Conservation (phyloP, 2,888 invertebrate species). For the Operophtera brumata region DNA sequence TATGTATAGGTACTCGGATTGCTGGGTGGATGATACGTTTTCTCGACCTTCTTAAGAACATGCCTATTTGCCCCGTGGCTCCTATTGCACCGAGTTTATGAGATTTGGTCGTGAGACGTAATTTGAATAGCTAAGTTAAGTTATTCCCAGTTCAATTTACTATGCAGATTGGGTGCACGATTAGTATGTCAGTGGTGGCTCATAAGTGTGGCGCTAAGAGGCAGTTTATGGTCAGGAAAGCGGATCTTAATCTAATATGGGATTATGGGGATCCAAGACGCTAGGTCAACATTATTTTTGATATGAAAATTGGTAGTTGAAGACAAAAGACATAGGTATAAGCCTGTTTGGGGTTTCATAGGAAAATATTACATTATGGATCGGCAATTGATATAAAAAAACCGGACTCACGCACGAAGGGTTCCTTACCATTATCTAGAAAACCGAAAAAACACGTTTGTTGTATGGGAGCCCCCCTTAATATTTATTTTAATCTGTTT, state of each 20-base stretch:
- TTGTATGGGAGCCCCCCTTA: too few species aligned
- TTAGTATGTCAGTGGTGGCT: conserved; percentile 3
- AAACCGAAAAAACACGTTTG: too few species aligned
- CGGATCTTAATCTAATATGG: conserved; percentile 14
- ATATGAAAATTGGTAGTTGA: conserved; percentile 15
- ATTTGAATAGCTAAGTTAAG: background rate
- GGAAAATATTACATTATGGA: too few species aligned
- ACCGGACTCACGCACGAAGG: too few species aligned
- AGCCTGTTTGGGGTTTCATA: background rate
- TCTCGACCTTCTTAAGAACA: too few species aligned
- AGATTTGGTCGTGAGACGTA: background rate
- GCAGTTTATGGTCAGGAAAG: background rate
- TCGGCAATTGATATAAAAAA: too few species aligned
- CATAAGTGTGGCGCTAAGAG: background rate
- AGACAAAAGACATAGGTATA: background rate
- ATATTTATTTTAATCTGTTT: too few species aligned
- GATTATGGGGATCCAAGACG: conserved; percentile 26
- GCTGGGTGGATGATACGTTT: too few species aligned
- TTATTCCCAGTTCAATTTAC: background rate
- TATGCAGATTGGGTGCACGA: conserved; percentile 18
- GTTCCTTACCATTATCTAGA: too few species aligned
- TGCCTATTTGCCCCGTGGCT: too few species aligned
- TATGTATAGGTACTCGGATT: too few species aligned
- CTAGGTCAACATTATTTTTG: conserved; percentile 17
- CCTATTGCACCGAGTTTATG: too few species aligned